These are phyloP conservation scores for Pseudomyrmex cubaensis DNA, from an alignment of 1,140 invertebrate genomes.

Conservation along the genomic window DNA sequence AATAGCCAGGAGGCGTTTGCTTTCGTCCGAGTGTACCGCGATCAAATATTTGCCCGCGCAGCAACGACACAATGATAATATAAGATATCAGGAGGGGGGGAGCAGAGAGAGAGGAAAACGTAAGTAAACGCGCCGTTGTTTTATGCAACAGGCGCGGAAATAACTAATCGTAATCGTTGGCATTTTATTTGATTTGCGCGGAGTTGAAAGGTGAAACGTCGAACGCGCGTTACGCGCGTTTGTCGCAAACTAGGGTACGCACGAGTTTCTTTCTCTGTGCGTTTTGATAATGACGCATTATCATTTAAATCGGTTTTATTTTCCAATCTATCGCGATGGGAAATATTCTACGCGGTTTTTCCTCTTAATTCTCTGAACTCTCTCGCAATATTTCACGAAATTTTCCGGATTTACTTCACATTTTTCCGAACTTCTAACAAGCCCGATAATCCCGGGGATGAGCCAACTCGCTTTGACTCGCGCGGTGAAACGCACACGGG, in stretches of 20 bases:
- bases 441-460: neutral
- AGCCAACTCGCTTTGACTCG: neutral
- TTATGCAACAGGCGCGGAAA: neutral
- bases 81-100: slow-evolving; percentile 40
- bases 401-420: neutral
- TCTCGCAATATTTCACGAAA: neutral
- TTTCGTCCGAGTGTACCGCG: slow-evolving; percentile 52
- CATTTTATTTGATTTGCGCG: neutral
- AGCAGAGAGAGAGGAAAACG: neutral
- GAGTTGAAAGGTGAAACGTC: no score
- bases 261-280: no score
- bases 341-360: neutral
- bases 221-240: no score
- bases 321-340: neutral
- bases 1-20: slow-evolving; percentile 56
- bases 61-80: slow-evolving; percentile 50
- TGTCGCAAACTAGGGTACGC: no score
- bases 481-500: neutral
- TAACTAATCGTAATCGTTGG: neutral
- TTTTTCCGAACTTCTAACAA: neutral
- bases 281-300: neutral
- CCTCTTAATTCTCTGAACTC: neutral
- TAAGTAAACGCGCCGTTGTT: slow-evolving; percentile 13
- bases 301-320: neutral
- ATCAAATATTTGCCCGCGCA: slow-evolving; percentile 54